Evolutionary conservation across 2,888 invertebrate species (phyloP), one percentile per base, ranked within the genome.

Genomic region (Eucera pruinosa): DNA sequence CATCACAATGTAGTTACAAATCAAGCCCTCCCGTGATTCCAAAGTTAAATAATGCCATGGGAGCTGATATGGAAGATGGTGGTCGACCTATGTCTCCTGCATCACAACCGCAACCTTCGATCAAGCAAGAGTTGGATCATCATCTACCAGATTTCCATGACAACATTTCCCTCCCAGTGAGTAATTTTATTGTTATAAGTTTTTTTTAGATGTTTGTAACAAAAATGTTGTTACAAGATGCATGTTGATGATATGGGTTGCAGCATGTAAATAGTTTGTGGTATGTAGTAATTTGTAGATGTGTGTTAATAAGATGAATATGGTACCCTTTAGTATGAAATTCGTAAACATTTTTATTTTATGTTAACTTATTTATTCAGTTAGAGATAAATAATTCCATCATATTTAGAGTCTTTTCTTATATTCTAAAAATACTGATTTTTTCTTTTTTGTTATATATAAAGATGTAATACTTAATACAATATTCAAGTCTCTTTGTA

Each of bases 121-220:
- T 95, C 86, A 95, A 95, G 93, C 95, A 95, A 92, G 95, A 95
- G 93, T 93, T 95, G 75, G 91, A 92, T 75, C 94, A 94, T 91
- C 92, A 92, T 69, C 90, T 93, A 88, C 91, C 93, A 81, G 93
- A 94, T 85, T 92, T 92, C 87, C 92, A 91, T 86, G 89, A 92
- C 88, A 92, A 92, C 86, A 91, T 92, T 85, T 92, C 93, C 89
- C 88, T 93, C 82, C 90, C 91, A 84, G 92, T 92, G 88, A 92
- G 92, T 83, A 76, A 67, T 27, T 45, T 61, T 70, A 55, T 13
- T 45, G 4, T 6, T 50, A 48, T 36, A 36, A 18, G 2, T 47
- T 41, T 3, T n/a, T 64, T 23, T n/a, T 60, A 50, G n/a, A 30
- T 64, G n/a, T 20, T 36, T 0, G 2, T 50, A 13, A n/a, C 25